Percentiles rank a stretch among this genome's conserved stretches.
phyloP scores from a whole-genome alignment of 2,888 invertebrate genomes.

The Drosophila subsilvestris region DNA sequence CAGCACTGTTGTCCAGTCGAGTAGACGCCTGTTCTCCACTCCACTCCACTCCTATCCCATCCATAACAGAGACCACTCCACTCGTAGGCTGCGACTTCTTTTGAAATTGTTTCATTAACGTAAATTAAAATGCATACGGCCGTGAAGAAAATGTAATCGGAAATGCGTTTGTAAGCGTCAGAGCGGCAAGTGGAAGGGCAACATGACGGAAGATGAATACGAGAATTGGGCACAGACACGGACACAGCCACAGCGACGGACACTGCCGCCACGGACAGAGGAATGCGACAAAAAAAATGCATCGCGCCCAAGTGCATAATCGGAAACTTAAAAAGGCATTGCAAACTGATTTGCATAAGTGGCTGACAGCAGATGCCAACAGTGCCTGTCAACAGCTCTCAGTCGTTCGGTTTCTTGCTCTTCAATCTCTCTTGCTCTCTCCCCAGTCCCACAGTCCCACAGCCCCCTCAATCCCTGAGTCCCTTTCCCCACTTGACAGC shows the following conservation, averaged over 20 bases:
- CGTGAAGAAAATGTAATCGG: conserved; percentile 68
- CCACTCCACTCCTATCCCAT: conserved; percentile 10
- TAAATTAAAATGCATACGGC: conserved; percentile 69
- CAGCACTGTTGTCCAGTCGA: conserved; percentile 23
- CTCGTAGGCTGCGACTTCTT: conserved; percentile 12
- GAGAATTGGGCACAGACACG: not conserved
- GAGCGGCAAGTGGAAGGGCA: conserved; percentile 23
- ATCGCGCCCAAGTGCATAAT: conserved; percentile 49
- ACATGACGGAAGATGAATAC: conserved; percentile 13
- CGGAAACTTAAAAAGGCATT: conserved; percentile 65
- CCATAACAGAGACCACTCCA: not conserved
- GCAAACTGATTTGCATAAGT: conserved; percentile 72
- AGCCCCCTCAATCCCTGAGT: not conserved
- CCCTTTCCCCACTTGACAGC: conserved; percentile 6
- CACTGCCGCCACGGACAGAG: not conserved
- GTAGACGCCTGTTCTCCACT: conserved; percentile 8
- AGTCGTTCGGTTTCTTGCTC: conserved; percentile 7
- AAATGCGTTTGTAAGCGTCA: conserved; percentile 66
- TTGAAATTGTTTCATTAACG: conserved; percentile 74
- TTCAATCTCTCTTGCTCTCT: not conserved
- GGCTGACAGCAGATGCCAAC: conserved; percentile 54
- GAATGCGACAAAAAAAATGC: conserved; percentile 8
- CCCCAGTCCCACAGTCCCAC: not conserved
- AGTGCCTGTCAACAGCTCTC: conserved; percentile 34
- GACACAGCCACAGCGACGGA: conserved; percentile 7